A percentile compares a stretch with the other conserved stretches of the same genome.
Evolutionary conservation across 2,797 vertebrate genomes (phyloP).

Genomic region (Labroides dimidiatus): DNA sequence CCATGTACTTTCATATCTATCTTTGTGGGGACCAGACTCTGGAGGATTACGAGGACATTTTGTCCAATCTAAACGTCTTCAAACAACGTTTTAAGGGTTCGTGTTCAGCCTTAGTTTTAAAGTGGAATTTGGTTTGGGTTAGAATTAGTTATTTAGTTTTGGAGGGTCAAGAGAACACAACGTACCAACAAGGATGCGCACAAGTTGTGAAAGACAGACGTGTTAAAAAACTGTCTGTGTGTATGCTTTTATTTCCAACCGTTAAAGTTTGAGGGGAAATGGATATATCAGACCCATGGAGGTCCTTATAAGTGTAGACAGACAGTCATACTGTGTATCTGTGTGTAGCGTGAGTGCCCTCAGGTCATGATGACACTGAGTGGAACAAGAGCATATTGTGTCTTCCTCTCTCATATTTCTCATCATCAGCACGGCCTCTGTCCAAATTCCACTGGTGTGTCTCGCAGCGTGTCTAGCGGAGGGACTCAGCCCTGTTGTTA

Average conservation of each 20-base stretch:
- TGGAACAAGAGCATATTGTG: constrained; percentile 72
- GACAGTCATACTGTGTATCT: constrained; percentile 1
- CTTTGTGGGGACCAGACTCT: constrained; percentile 1
- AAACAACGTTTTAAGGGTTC: background rate
- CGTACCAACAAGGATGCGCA: too few relatives aligned
- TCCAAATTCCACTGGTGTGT: constrained; percentile 72
- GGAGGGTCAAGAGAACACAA: too few relatives aligned
- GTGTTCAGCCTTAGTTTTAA: background rate
- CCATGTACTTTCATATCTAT: too few relatives aligned
- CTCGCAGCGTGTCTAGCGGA: constrained; percentile 26
- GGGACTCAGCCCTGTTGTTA: constrained; percentile 58
- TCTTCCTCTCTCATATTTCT: constrained; percentile 76
- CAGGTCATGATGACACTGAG: constrained; percentile 59
- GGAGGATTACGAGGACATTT: background rate
- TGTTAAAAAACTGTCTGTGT: too few relatives aligned
- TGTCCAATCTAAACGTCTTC: too few relatives aligned
- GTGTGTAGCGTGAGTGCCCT: background rate
- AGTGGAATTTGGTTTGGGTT: background rate
- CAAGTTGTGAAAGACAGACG: too few relatives aligned
- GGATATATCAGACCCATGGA: background rate
- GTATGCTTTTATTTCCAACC: too few relatives aligned
- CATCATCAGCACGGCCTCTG: constrained; percentile 67
- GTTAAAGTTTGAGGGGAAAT: too few relatives aligned
- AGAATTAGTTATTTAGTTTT: background rate
- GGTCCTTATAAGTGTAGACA: background rate